These are phyloP conservation scores for Chrysotoxum bicinctum DNA, from an alignment of 2,888 invertebrate genomes.

Conservation along the genomic window DNA sequence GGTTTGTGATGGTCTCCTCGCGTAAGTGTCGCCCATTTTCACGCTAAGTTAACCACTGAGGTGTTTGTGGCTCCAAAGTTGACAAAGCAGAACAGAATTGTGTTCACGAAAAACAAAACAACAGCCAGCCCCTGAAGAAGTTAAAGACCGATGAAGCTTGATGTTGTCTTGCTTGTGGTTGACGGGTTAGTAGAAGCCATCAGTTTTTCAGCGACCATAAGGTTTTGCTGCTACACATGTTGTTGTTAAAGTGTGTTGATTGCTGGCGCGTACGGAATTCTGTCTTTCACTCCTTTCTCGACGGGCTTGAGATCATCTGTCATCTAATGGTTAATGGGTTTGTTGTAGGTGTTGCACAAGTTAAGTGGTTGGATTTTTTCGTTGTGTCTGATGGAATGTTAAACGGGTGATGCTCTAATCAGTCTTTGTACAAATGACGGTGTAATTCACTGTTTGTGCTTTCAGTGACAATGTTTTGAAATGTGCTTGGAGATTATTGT, in stretches of 20 bases:
- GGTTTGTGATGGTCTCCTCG: slow-evolving; percentile 35
- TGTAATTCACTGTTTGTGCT: slow-evolving; percentile 43
- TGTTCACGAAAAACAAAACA: slow-evolving; percentile 31
- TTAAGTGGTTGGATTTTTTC: slow-evolving; percentile 44
- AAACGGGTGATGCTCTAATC: slow-evolving; percentile 46
- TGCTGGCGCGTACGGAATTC: slow-evolving; percentile 44
- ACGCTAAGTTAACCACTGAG: slow-evolving; percentile 58
- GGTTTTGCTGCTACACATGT: slow-evolving; percentile 53
- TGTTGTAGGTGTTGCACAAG: slow-evolving; percentile 63
- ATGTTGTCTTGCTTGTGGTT: neutral
- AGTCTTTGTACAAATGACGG: slow-evolving; percentile 22
- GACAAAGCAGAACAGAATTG: slow-evolving; percentile 68
- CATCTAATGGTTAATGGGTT: slow-evolving; percentile 65
- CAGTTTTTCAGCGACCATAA: neutral
- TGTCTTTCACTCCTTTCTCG: neutral
- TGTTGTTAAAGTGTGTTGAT: slow-evolving; percentile 22
- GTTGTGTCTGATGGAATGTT: slow-evolving; percentile 27
- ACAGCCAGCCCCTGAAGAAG: slow-evolving; percentile 47
- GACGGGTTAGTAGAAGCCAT: neutral
- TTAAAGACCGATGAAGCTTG: slow-evolving; percentile 33
- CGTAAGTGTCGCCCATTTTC: slow-evolving; percentile 66
- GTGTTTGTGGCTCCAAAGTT: slow-evolving; percentile 58
- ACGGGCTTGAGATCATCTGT: slow-evolving; percentile 61
- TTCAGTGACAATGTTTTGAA: neutral
- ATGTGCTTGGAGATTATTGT: neutral